Conservation (phyloP, 2,797 vertebrate genomes). For the Tinamus major region DNA sequence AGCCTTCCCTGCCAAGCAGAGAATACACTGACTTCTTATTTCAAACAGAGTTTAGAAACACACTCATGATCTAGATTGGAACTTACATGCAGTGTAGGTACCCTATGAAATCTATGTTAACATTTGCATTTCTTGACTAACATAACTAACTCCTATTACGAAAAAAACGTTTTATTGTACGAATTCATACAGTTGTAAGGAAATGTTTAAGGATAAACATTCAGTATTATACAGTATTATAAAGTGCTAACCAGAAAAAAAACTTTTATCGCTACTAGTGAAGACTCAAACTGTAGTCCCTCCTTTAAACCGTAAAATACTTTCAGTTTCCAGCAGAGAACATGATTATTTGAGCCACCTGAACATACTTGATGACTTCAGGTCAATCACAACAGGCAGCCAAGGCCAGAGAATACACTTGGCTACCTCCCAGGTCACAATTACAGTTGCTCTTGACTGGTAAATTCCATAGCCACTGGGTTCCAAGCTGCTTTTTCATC, state of each 20-base stretch:
- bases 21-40: neutral
- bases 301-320: constrained; percentile 17
- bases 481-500: neutral
- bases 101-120: neutral
- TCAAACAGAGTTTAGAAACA: neutral
- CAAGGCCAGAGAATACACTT: neutral
- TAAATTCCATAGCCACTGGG: neutral
- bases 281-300: neutral
- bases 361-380: neutral
- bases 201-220: neutral
- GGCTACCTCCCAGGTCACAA: constrained; percentile 1
- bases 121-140: neutral
- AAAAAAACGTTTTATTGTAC: neutral
- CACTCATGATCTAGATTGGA: neutral
- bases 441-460: neutral
- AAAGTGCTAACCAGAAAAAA: neutral
- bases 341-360: constrained; percentile 16
- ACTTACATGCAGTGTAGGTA: neutral
- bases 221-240: neutral
- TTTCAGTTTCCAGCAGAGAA: constrained; percentile 55
- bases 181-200: neutral
- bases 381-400: neutral
- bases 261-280: neutral
- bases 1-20: neutral
- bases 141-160: neutral